These are phyloP conservation scores for Drosophila mauritiana DNA, from an alignment of 1,140 invertebrate species.

Conservation along the genomic window DNA sequence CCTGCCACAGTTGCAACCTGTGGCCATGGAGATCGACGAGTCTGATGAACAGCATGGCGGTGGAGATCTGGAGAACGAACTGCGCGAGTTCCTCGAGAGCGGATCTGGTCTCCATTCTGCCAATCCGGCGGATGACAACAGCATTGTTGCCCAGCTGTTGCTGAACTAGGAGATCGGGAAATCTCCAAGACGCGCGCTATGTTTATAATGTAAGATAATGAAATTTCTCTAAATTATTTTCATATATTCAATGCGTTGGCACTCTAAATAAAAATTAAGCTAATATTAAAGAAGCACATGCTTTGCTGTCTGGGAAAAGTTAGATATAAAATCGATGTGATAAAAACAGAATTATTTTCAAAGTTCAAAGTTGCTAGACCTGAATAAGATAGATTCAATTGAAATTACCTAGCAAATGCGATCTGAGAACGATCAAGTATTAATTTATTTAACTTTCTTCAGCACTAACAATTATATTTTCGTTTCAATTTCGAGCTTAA, in stretches of 20 bases:
- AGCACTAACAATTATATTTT: constrained; percentile 28
- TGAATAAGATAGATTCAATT: not conserved
- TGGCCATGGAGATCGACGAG: constrained; percentile 79
- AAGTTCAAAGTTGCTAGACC: too few relatives aligned
- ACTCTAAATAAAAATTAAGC: constrained; percentile 57
- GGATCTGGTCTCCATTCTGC: constrained; percentile 70
- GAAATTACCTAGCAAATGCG: not conserved
- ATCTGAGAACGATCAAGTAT: not conserved
- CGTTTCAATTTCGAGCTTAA: constrained; percentile 33
- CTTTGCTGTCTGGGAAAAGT: not conserved
- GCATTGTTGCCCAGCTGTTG: constrained; percentile 71
- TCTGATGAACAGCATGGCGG: constrained; percentile 68
- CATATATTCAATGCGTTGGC: constrained; percentile 40
- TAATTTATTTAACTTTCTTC: not conserved
- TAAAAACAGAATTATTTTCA: not conserved
- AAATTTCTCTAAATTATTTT: constrained; percentile 64
- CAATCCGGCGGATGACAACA: constrained; percentile 66
- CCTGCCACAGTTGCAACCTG: constrained; percentile 66
- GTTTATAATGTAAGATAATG: constrained; percentile 58
- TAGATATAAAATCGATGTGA: not conserved
- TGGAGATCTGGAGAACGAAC: constrained; percentile 88
- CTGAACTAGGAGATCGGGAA: constrained; percentile 46
- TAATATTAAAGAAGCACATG: constrained; percentile 11
- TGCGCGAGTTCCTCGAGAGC: constrained; percentile 89
- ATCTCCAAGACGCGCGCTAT: constrained; percentile 35